Percentiles rank a stretch among this genome's conserved stretches.
These are phyloP conservation scores for Otolemur garnettii DNA, from an alignment of 2,113 vertebrate species.

Conservation along the genomic window DNA sequence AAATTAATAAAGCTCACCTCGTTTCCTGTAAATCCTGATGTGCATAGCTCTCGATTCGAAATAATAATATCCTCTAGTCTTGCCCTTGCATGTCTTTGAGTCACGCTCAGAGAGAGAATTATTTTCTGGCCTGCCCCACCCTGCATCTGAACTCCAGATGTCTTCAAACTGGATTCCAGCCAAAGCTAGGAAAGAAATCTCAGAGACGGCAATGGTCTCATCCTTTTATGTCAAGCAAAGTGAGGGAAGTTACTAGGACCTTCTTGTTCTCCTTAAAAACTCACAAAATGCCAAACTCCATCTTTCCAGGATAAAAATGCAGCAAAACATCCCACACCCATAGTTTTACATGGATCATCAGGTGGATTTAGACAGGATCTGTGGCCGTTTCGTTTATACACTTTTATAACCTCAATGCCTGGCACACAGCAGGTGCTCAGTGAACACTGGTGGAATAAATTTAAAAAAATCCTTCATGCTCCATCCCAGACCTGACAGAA, in stretches of 20 bases:
- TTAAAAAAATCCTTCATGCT: not conserved
- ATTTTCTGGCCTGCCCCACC: constrained; percentile 17
- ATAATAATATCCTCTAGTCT: constrained; percentile 52
- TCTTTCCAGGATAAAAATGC: not conserved
- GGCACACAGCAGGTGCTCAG: not conserved
- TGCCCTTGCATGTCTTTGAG: constrained; percentile 38
- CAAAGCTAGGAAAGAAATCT: not conserved
- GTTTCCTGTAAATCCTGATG: constrained; percentile 69
- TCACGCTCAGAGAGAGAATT: not conserved
- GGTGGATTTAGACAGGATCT: not conserved
- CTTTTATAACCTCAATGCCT: not conserved
- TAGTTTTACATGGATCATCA: not conserved
- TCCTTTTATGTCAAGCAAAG: constrained; percentile 7
- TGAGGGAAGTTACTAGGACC: not conserved
- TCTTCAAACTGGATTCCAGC: constrained; percentile 33
- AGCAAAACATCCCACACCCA: not conserved
- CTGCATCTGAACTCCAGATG: constrained; percentile 65
- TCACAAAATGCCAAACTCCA: not conserved
- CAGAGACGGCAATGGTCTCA: not conserved
- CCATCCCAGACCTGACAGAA: not conserved
- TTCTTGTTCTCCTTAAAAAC: constrained; percentile 31
- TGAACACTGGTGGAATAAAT: not conserved
- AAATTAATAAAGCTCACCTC: constrained; percentile 74
- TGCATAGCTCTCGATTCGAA: constrained; percentile 48
- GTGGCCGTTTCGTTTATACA: not conserved